These are phyloP conservation scores for Tiliacea aurago DNA, from an alignment of 2,888 invertebrate species.

Conservation along the genomic window DNA sequence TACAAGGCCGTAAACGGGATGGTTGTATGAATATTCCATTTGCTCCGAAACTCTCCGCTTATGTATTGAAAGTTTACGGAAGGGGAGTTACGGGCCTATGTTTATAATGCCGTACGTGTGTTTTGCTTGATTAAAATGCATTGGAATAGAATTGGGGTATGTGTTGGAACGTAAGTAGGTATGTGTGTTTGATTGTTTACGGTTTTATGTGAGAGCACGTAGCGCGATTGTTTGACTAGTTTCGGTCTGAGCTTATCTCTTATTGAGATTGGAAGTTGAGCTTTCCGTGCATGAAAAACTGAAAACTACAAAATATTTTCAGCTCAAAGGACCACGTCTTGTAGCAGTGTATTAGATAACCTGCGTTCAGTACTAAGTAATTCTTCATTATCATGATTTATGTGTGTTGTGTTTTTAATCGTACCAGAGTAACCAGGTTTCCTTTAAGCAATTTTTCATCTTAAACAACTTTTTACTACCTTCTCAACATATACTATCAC, in stretches of 20 bases:
- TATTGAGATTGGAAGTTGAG: too few species aligned
- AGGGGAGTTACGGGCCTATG: constrained; percentile 62
- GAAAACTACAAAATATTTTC: not conserved
- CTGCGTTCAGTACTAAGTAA: not conserved
- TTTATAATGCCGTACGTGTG: constrained; percentile 63
- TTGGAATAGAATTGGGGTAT: constrained; percentile 50
- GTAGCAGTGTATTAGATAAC: not conserved
- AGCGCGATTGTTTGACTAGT: not conserved
- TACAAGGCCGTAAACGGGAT: constrained; percentile 88
- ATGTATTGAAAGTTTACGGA: constrained; percentile 77
- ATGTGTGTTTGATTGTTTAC: constrained; percentile 10
- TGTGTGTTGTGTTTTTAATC: too few species aligned
- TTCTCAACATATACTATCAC: too few species aligned
- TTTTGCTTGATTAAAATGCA: constrained; percentile 72
- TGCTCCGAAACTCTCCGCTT: constrained; percentile 79
- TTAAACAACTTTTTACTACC: too few species aligned
- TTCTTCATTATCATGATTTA: not conserved
- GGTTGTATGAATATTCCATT: constrained; percentile 90
- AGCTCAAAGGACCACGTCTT: not conserved
- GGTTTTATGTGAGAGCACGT: not conserved
- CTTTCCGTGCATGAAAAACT: not conserved
- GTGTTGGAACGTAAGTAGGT: constrained; percentile 15
- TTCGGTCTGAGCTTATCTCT: not conserved
- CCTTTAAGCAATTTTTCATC: too few species aligned
- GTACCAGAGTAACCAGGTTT: too few species aligned